Evolutionary conservation across 1,140 invertebrate genomes (phyloP), one percentile per base, ranked within the genome.

Genomic region (Heliothis virescens): DNA sequence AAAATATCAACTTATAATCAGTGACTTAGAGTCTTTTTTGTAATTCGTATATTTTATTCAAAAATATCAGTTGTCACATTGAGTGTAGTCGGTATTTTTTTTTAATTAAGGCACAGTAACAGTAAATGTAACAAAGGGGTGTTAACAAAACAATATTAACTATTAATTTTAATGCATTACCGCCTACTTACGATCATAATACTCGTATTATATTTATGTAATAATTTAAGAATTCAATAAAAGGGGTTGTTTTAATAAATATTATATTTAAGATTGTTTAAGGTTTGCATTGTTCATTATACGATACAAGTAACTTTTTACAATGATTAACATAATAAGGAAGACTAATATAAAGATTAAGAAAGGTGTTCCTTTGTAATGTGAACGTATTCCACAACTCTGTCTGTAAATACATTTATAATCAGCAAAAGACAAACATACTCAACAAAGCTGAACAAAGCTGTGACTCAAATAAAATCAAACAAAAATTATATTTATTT

Each of bases 401-500:
- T 74, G 72, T 74, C 60, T 74, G 72, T 74, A 74, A 59, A 74
- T 74, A 74, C n/a, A 72, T 41, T 26, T 50, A 67, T 79, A 53
- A 57, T 50, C 57, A 60, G 50, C 78, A 65, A 69, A 78, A 73
- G 26, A 47, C 65, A 79, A 78, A 63, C 15, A 63, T 79, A 83
- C 50, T 83, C 79, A 82, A 83, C 82, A 85, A 85, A 85, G 80
- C 80, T 85, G 80, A 73, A 62, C 65, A 62, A 76, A 86, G 81
- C 82, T 86, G 84, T 85, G 82, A 84, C 59, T 52, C 55, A 75
- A 80, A 80, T 12, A 65, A 69, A 74, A 83, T 65, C 12, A 67
- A 79, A 82, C 75, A 83, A 62, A 85, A 79, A 84, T 71, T 77
- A 62, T 83, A 87, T 87, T 87, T 87, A 87, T 87, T 87, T 87